Evolutionary conservation across 92 coral and sea anemone genomes (phyloP).

Genomic region (Desmophyllum pertusum): DNA sequence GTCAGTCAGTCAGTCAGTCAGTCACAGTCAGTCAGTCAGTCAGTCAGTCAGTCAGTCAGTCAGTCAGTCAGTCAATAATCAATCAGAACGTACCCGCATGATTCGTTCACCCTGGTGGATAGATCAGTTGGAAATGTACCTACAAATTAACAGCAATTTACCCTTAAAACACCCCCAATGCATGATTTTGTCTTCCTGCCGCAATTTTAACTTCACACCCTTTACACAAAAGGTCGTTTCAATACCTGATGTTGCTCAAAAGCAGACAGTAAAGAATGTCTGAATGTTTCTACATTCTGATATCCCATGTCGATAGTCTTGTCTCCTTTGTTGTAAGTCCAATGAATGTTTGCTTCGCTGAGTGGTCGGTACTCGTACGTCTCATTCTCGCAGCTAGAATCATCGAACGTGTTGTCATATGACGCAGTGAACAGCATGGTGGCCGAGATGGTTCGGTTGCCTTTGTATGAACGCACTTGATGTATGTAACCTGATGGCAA

Average conservation of each 20-base stretch:
- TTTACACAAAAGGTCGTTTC: background rate
- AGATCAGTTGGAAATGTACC: too few species aligned
- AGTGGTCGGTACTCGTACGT: slow-evolving; percentile 85
- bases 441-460: slow-evolving; percentile 84
- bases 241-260: slow-evolving; percentile 24
- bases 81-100: too few species aligned
- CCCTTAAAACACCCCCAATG: too few species aligned
- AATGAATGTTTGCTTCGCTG: slow-evolving; percentile 86
- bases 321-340: slow-evolving; percentile 97
- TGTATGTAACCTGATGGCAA: slow-evolving; percentile 81
- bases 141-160: too few species aligned
- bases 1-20: background rate
- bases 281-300: slow-evolving; percentile 69
- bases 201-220: background rate
- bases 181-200: background rate
- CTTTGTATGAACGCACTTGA: slow-evolving; percentile 85
- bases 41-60: background rate
- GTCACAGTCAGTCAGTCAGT: background rate
- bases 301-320: slow-evolving; percentile 88
- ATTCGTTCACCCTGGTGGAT: too few species aligned
- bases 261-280: slow-evolving; percentile 46
- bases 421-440: slow-evolving; percentile 94
- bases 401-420: slow-evolving; percentile 70
- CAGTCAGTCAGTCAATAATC: background rate
- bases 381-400: slow-evolving; percentile 80